phyloP scores from a whole-genome alignment of 2,888 invertebrate species.

The Euclidia mi region DNA sequence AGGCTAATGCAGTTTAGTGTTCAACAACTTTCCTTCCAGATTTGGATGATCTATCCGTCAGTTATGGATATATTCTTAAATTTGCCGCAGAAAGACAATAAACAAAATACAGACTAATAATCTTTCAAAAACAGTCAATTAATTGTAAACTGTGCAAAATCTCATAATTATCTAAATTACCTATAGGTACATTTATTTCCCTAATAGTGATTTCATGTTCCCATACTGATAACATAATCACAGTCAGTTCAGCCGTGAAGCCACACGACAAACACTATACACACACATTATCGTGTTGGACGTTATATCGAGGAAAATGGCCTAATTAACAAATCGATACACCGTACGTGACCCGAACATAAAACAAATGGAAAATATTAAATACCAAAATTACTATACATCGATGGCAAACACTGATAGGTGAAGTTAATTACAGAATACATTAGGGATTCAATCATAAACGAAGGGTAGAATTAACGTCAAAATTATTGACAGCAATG shows the following conservation, averaged over 20 bases:
- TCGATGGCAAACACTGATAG: conserved; percentile 8
- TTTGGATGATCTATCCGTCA: no score
- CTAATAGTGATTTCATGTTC: no score
- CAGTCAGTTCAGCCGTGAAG: conserved; percentile 1
- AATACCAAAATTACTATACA: conserved; percentile 1
- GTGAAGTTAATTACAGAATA: conserved; percentile 11
- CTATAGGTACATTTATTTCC: no score
- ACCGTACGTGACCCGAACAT: conserved; percentile 12
- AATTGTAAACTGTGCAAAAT: no score
- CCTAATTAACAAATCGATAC: conserved; percentile 30
- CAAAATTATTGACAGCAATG: background rate
- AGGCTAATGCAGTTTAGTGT: no score
- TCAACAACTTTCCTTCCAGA: no score
- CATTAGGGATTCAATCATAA: background rate
- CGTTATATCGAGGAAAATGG: conserved; percentile 18
- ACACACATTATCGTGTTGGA: background rate
- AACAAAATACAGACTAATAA: no score
- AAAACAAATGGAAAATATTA: conserved; percentile 15
- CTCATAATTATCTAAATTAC: no score
- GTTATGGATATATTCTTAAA: no score
- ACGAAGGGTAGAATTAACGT: background rate
- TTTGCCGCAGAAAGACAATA: no score
- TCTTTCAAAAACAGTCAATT: no score
- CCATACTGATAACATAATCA: conserved; percentile 4
- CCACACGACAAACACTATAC: background rate